Conservation (phyloP, 2,888 invertebrate species). For the Stictocephala bisonia region DNA sequence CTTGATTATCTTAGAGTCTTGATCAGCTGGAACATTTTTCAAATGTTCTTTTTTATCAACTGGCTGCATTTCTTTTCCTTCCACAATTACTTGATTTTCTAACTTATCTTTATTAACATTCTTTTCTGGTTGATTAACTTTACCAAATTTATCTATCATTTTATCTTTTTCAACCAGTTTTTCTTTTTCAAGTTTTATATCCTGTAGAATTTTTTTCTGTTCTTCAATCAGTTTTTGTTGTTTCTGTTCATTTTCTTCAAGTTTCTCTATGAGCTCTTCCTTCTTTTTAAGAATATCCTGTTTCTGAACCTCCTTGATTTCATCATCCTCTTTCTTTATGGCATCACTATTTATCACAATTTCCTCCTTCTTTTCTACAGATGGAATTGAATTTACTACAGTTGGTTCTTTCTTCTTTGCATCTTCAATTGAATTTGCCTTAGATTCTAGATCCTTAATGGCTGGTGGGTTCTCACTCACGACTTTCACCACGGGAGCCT, state of each 20-base stretch:
- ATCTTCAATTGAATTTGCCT: neutral
- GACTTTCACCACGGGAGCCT: conserved; percentile 60
- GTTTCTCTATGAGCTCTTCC: conserved; percentile 69
- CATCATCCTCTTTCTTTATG: conserved; percentile 65
- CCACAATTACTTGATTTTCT: conserved; percentile 30
- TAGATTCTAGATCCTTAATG: conserved; percentile 53
- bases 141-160: conserved; percentile 40
- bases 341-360: conserved; percentile 67
- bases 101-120: conserved; percentile 3
- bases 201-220: conserved; percentile 73
- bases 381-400: neutral
- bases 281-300: conserved; percentile 51
- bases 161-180: conserved; percentile 28
- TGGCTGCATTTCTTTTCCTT: conserved; percentile 4
- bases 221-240: conserved; percentile 76
- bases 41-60: neutral
- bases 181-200: conserved; percentile 68
- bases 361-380: conserved; percentile 63
- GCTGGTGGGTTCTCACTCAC: conserved; percentile 52
- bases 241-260: conserved; percentile 76
- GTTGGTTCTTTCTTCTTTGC: neutral
- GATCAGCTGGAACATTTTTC: conserved; percentile 22
- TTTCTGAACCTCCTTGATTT: conserved; percentile 55
- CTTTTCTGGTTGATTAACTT: conserved; percentile 37
- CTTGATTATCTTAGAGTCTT: neutral